Base-by-base conservation (phyloP, 1,140 invertebrate genomes). In the Leptopilina clavipes region DNA sequence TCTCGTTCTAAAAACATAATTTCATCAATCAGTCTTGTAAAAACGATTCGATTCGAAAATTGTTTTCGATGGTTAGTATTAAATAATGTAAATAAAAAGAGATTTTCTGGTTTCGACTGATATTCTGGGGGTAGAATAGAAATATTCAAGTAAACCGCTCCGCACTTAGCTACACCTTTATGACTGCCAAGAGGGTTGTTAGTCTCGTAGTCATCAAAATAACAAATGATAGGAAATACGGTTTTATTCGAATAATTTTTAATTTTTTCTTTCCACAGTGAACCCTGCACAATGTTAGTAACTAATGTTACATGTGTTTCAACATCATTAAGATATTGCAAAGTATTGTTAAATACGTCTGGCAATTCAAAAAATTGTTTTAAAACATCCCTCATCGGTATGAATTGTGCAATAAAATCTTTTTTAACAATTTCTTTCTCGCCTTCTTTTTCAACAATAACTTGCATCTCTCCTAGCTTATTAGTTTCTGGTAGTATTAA, bases 131-230 rank as follows among this genome's bases (percentile, higher is more conserved):
- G 85, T 9, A 88, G 75, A 10, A 88, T 73, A 22, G 75, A 80
- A 71, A 85, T 18, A 80, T 87, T 85, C 17, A 19, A 56, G 8
- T 56, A 56, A 12, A 84, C 72, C 10, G 80, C 84, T 22, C 83
- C 84, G 71, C 86, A 79, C 76, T 86, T 86, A 40, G 83, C 25
- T 11, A 82, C 72, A 0, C 81, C 81, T 73, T 80, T 76, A 76
- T 86, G 83, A 31, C 77, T 76, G 0, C 86, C 86, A 22, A 89
- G 75, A 25, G 84, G 80, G 77, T 89, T 89, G 65, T 81, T 81
- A 2, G 45, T 44, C 37, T 81, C 78, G 37, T 79, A 81, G 11
- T 81, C 80, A 19, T 81, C 82, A 72, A 77, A 85, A 74, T 82
- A 87, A 19, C 82, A 71, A 74, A 79, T 83, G 44, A 86, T 75